Evolutionary conservation across 2,888 invertebrate species (phyloP).

Genomic region (Andrena bucephala): DNA sequence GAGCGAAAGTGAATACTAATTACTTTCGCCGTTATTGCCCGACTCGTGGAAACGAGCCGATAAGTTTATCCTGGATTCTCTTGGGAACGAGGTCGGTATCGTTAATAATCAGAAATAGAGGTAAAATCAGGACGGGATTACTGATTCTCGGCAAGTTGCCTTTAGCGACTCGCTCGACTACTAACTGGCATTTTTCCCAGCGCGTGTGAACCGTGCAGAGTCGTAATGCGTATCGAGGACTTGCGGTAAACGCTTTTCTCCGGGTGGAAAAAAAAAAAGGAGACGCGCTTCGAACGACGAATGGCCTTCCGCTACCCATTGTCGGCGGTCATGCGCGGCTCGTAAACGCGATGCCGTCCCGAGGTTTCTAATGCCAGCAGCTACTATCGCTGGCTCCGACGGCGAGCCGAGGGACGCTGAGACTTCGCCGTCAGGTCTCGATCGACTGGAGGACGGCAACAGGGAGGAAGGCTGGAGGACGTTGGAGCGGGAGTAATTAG

Average conservation of each 20-base stretch:
- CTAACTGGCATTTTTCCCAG: constrained; percentile 68
- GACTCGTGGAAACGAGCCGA: background rate
- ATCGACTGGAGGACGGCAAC: constrained; percentile 1
- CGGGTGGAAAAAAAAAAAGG: constrained; percentile 58
- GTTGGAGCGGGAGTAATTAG: constrained; percentile 10
- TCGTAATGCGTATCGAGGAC: constrained; percentile 64
- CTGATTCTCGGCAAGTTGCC: constrained; percentile 60
- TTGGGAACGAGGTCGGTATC: constrained; percentile 24
- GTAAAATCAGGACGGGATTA: constrained; percentile 47
- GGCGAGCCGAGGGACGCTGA: constrained; percentile 3
- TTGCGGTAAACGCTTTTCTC: constrained; percentile 71
- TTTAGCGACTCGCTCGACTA: constrained; percentile 52
- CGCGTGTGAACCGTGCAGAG: constrained; percentile 64
- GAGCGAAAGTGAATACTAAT: too few species aligned
- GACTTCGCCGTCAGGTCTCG: background rate
- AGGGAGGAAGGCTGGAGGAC: background rate
- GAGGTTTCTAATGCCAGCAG: constrained; percentile 72
- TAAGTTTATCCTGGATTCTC: background rate
- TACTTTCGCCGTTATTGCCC: too few species aligned
- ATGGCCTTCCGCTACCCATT: constrained; percentile 71
- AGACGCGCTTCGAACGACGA: constrained; percentile 65
- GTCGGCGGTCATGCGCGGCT: constrained; percentile 76
- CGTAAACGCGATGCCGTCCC: constrained; percentile 68
- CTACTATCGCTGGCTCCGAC: constrained; percentile 27
- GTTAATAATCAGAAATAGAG: constrained; percentile 24